phyloP scores from a whole-genome alignment of 2,113 vertebrate species.

The Chaetops frenatus region DNA sequence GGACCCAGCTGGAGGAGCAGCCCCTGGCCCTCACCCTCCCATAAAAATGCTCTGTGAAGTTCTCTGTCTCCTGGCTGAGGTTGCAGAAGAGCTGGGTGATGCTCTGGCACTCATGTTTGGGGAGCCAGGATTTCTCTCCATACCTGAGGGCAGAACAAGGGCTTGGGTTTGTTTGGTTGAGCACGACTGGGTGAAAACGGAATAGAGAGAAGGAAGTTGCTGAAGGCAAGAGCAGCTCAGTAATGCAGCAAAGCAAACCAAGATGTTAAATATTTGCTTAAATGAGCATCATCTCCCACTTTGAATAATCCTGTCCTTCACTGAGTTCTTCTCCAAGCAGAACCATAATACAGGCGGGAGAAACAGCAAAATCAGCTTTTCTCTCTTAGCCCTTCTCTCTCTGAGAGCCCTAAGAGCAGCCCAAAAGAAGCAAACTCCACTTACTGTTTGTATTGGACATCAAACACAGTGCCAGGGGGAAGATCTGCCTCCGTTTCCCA shows the following conservation, averaged over 20 bases:
- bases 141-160: constrained; percentile 51
- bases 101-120: constrained; percentile 63
- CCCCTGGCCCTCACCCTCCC: constrained; percentile 54
- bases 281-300: neutral
- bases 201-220: neutral
- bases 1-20: constrained; percentile 15
- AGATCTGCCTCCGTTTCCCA: constrained; percentile 45
- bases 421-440: neutral
- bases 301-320: neutral
- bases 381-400: neutral
- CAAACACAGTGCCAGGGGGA: constrained; percentile 43
- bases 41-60: constrained; percentile 35
- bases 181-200: neutral
- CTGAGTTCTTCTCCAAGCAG: neutral
- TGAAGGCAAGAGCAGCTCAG: neutral
- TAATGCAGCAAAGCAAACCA: neutral
- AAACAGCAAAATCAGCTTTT: neutral
- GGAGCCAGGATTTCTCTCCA: constrained; percentile 63
- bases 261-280: neutral
- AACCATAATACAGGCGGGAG: neutral
- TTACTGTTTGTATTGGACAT: constrained; percentile 70
- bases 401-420: neutral
- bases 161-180: neutral
- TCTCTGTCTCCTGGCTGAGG: constrained; percentile 60
- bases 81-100: constrained; percentile 66